phyloP scores from a whole-genome alignment of 2,888 invertebrate species.

The Idaea dimidiata region DNA sequence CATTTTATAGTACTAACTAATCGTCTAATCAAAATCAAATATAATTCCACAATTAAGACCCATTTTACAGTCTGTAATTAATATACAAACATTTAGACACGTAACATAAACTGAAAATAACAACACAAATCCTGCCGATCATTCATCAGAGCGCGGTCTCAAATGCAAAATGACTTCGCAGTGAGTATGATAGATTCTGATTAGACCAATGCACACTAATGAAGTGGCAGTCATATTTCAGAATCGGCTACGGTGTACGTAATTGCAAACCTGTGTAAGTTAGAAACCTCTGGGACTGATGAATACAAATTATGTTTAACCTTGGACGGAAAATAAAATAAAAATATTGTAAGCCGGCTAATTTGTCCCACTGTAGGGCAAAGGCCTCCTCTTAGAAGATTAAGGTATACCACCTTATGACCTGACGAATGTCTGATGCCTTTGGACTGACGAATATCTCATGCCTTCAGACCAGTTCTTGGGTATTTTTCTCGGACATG shows the following conservation, averaged over 20 bases:
- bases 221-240: slow-evolving; percentile 35
- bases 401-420: too few species aligned
- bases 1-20: too few species aligned
- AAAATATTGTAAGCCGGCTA: neutral
- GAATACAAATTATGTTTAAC: neutral
- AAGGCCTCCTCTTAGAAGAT: too few species aligned
- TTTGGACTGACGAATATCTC: too few species aligned
- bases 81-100: too few species aligned
- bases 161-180: slow-evolving; percentile 18
- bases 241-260: slow-evolving; percentile 28
- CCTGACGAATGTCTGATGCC: too few species aligned
- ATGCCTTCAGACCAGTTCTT: too few species aligned
- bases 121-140: neutral
- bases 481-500: too few species aligned
- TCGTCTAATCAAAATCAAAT: too few species aligned
- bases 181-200: slow-evolving; percentile 42
- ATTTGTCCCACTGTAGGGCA: too few species aligned
- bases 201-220: slow-evolving; percentile 35
- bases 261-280: slow-evolving; percentile 25
- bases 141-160: neutral
- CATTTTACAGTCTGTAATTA: too few species aligned
- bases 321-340: slow-evolving; percentile 8
- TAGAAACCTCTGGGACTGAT: neutral
- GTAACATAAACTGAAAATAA: neutral
- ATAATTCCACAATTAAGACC: too few species aligned